These are phyloP conservation scores for Phocides pigmalion DNA, from an alignment of 1,140 invertebrate species.

Conservation along the genomic window DNA sequence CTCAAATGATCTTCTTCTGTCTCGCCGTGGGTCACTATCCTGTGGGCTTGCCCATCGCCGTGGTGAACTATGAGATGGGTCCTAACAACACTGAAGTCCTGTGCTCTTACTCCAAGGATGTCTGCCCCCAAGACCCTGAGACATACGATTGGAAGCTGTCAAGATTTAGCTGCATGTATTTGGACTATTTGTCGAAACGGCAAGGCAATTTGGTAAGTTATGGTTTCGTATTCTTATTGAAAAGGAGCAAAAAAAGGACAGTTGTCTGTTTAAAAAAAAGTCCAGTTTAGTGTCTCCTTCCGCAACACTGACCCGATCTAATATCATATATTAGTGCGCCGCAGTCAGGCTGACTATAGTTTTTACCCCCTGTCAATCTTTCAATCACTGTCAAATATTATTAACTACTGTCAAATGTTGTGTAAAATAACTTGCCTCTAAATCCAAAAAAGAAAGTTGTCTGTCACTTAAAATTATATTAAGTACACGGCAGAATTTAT, in stretches of 20 bases:
- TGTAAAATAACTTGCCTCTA: too few species aligned
- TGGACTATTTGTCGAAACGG: constrained; percentile 87
- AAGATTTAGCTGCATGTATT: constrained; percentile 90
- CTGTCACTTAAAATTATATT: too few species aligned
- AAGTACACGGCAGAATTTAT: too few species aligned
- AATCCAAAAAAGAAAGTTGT: background rate
- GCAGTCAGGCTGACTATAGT: too few species aligned
- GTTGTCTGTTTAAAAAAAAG: background rate
- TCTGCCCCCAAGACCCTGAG: constrained; percentile 81
- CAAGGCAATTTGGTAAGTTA: constrained; percentile 85
- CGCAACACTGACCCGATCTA: too few species aligned
- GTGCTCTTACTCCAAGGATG: constrained; percentile 73
- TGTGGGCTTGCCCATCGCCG: constrained; percentile 90
- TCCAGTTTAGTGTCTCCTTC: too few species aligned
- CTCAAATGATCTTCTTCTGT: constrained; percentile 97
- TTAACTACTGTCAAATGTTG: too few species aligned
- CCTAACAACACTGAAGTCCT: constrained; percentile 82
- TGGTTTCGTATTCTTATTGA: background rate
- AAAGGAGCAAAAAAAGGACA: too few species aligned
- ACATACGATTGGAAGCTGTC: constrained; percentile 84
- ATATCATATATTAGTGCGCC: too few species aligned
- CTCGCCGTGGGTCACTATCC: constrained; percentile 96
- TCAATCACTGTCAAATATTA: too few species aligned
- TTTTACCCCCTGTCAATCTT: too few species aligned
- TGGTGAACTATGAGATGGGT: constrained; percentile 91